Evolutionary conservation across 2,797 vertebrate species (phyloP).

Genomic region (Alcedo quadribrachys): DNA sequence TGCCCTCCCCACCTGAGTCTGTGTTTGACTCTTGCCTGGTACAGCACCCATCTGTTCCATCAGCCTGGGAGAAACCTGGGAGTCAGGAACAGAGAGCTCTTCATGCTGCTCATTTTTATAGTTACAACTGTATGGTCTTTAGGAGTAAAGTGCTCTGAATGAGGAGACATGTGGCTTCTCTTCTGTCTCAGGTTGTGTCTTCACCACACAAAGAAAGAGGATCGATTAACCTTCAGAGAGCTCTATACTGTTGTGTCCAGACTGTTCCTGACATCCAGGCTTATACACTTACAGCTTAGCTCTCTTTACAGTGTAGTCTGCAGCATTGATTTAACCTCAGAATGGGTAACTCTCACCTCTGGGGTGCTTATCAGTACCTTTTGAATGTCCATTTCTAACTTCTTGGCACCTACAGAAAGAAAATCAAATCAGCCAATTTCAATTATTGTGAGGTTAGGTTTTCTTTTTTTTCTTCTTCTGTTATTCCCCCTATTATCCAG

Average conservation of each 20-base stretch:
- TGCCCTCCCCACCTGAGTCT: background rate
- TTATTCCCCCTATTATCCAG: background rate
- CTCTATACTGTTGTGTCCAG: background rate
- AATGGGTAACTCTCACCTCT: background rate
- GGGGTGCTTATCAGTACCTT: background rate
- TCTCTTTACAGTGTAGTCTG: background rate
- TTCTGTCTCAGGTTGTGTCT: background rate
- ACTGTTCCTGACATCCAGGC: background rate
- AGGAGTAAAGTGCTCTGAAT: background rate
- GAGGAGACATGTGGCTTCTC: background rate
- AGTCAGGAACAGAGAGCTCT: background rate
- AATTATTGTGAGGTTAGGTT: background rate
- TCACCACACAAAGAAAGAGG: background rate
- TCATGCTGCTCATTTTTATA: background rate
- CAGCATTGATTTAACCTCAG: background rate
- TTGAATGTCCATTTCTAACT: background rate
- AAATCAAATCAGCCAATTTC: background rate
- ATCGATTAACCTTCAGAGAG: background rate
- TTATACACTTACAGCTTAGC: background rate
- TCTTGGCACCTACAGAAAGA: background rate
- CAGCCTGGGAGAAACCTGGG: background rate
- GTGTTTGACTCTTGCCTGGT: background rate
- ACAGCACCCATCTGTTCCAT: background rate
- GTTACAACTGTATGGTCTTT: background rate
- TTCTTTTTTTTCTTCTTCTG: background rate